phyloP scores from a whole-genome alignment of 2,888 invertebrate genomes.

The Cryptocephalus primarius region DNA sequence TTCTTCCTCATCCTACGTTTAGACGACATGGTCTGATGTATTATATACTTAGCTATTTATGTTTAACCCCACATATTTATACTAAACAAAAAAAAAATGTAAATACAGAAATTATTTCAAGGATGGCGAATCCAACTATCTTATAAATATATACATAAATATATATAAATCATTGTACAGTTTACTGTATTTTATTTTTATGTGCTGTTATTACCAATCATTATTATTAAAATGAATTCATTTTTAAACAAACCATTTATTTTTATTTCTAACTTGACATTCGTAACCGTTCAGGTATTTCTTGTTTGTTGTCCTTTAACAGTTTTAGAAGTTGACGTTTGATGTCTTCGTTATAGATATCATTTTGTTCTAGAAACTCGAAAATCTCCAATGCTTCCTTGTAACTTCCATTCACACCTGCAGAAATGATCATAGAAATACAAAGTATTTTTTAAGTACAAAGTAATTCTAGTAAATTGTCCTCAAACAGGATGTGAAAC shows the following conservation, averaged over 20 bases:
- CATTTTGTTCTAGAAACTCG: conserved; percentile 24
- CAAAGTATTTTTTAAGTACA: not conserved
- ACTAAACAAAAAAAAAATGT: conserved; percentile 4
- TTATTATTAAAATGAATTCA: conserved; percentile 1
- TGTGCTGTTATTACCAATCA: conserved; percentile 23
- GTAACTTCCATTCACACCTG: conserved; percentile 42
- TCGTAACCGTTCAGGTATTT: conserved; percentile 1
- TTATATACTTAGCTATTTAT: conserved; percentile 14
- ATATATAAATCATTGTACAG: too few species aligned
- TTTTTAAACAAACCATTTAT: conserved; percentile 1
- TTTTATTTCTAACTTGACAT: conserved; percentile 32
- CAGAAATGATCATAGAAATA: conserved; percentile 15
- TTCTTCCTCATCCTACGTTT: conserved; percentile 4
- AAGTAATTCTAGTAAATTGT: too few species aligned
- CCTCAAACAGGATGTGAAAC: too few species aligned
- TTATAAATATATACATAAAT: too few species aligned
- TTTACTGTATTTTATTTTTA: conserved; percentile 25
- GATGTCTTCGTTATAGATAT: not conserved
- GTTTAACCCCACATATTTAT: conserved; percentile 16
- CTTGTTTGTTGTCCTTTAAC: not conserved
- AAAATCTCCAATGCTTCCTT: conserved; percentile 38
- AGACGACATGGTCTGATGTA: conserved; percentile 19
- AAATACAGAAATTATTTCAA: too few species aligned
- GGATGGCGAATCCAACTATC: too few species aligned
- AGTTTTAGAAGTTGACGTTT: conserved; percentile 10